Conservation (phyloP, 1,140 invertebrate species). For the Acyrthosiphon pisum region DNA sequence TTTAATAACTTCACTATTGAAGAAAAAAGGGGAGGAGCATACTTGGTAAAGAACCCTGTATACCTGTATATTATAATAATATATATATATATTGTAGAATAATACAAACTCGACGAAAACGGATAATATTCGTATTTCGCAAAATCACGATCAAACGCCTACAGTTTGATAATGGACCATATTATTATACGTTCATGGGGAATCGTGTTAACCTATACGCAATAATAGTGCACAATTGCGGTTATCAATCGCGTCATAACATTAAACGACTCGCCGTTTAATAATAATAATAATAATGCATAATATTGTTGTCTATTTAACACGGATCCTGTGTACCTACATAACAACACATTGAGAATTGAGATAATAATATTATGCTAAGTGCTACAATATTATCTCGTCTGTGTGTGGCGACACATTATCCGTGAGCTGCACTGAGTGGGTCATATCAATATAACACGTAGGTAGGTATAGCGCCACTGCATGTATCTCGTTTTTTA, state of each 20-base stretch:
- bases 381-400: constrained; percentile 1
- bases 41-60: too few relatives aligned
- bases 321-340: not conserved
- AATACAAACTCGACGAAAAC: not conserved
- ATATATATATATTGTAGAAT: not conserved
- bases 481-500: not conserved
- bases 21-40: too few relatives aligned
- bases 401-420: not conserved
- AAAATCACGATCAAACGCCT: not conserved
- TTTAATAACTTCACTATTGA: too few relatives aligned
- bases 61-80: too few relatives aligned
- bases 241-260: not conserved
- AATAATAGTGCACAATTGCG: not conserved
- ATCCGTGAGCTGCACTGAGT: not conserved
- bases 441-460: not conserved
- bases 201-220: not conserved
- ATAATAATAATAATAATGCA: not conserved
- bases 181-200: not conserved
- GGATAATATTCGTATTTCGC: not conserved
- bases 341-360: not conserved
- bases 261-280: not conserved
- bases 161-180: not conserved
- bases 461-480: not conserved
- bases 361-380: not conserved
- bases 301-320: not conserved